Evolutionary conservation across 2,888 invertebrate species (phyloP).

Genomic region (Epinotia brunnichana): DNA sequence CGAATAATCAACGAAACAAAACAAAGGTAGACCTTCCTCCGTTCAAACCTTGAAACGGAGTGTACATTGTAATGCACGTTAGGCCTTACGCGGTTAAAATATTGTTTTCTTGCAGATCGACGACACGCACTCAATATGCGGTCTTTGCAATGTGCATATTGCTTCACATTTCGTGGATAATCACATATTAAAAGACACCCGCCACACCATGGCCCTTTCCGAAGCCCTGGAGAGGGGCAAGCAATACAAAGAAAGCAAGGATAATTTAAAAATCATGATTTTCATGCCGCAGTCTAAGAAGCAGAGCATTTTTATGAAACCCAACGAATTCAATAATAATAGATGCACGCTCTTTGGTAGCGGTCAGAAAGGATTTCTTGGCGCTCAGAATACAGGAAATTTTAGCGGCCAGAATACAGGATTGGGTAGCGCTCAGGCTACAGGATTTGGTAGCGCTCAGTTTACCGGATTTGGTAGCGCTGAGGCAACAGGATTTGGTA

Average conservation of each 20-base stretch:
- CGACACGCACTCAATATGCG: background rate
- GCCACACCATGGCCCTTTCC: constrained; percentile 4
- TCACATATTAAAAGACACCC: constrained; percentile 3
- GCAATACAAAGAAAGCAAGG: constrained; percentile 5
- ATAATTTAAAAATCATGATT: constrained; percentile 10
- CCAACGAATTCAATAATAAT: background rate
- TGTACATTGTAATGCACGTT: too few relatives aligned
- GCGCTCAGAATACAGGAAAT: background rate
- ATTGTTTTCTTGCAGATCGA: constrained; percentile 2
- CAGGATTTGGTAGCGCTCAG: background rate
- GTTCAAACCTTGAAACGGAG: too few relatives aligned
- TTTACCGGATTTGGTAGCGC: background rate
- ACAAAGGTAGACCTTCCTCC: too few relatives aligned
- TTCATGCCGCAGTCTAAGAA: background rate
- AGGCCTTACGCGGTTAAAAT: too few relatives aligned
- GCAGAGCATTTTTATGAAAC: constrained; percentile 7
- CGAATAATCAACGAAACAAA: too few relatives aligned
- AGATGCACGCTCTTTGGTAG: background rate
- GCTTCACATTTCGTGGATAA: background rate
- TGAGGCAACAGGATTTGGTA: background rate
- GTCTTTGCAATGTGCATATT: constrained; percentile 4
- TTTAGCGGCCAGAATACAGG: background rate
- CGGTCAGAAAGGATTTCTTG: background rate
- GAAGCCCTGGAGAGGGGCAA: constrained; percentile 11
- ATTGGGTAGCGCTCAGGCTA: background rate